phyloP scores from a whole-genome alignment of 2,797 vertebrate species.

The Xyrichtys novacula region DNA sequence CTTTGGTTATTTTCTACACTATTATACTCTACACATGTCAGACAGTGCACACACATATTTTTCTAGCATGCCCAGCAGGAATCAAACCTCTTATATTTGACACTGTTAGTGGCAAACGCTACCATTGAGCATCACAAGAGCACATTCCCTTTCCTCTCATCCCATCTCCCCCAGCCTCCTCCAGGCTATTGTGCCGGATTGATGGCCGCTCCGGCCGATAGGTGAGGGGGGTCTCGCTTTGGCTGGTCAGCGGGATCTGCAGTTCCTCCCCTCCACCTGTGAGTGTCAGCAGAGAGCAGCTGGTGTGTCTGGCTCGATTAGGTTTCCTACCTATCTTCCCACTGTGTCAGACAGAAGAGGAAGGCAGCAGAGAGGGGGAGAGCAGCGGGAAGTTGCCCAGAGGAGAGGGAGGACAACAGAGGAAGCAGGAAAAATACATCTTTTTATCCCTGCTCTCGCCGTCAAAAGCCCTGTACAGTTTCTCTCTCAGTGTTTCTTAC shows the following conservation, averaged over 20 bases:
- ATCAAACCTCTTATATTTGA: slow-evolving; percentile 48
- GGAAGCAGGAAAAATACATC: slow-evolving; percentile 81
- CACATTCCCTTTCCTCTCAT: slow-evolving; percentile 62
- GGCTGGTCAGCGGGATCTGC: slow-evolving; percentile 60
- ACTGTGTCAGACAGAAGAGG: slow-evolving; percentile 78
- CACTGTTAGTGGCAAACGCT: slow-evolving; percentile 42
- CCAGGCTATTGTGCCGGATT: slow-evolving; percentile 65
- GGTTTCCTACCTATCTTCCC: slow-evolving; percentile 79
- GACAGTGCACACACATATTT: slow-evolving; percentile 23
- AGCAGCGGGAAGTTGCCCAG: slow-evolving; percentile 74
- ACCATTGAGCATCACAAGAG: slow-evolving; percentile 54
- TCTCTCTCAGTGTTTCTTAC: slow-evolving; percentile 58
- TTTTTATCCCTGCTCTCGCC: slow-evolving; percentile 77
- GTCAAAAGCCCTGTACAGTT: slow-evolving; percentile 69
- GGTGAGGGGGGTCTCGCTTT: slow-evolving; percentile 40
- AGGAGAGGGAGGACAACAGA: slow-evolving; percentile 77
- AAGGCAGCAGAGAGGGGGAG: slow-evolving; percentile 69
- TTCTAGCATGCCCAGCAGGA: slow-evolving; percentile 38
- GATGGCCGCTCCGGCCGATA: slow-evolving; percentile 62
- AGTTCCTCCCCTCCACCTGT: slow-evolving; percentile 69
- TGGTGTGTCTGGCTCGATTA: slow-evolving; percentile 74
- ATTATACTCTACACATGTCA: slow-evolving; percentile 1
- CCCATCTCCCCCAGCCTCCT: slow-evolving; percentile 64
- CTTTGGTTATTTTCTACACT: slow-evolving; percentile 1
- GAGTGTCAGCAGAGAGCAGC: slow-evolving; percentile 83